These are phyloP conservation scores for Sebastes minor DNA, from an alignment of 2,797 vertebrate genomes.

Conservation along the genomic window DNA sequence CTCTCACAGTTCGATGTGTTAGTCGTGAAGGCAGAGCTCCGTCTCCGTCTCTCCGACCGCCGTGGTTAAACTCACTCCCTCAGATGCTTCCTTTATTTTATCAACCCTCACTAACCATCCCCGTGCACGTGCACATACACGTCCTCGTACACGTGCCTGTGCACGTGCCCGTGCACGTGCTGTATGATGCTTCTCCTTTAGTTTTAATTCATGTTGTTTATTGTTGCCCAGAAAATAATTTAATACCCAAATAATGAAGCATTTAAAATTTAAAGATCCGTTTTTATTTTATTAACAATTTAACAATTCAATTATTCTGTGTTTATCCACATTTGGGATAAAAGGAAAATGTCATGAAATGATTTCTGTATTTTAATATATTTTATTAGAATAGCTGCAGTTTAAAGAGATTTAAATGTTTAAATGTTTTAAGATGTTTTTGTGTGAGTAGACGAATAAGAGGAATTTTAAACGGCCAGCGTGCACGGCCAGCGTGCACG, in stretches of 20 bases:
- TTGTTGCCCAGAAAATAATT: neutral
- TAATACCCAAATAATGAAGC: neutral
- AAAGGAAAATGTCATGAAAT: neutral
- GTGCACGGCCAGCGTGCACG: too few species aligned
- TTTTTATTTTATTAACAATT: neutral
- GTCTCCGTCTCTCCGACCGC: constrained; percentile 71
- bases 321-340: neutral
- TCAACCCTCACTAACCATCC: constrained; percentile 28
- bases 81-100: constrained; percentile 25
- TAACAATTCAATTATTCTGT: neutral
- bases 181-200: neutral
- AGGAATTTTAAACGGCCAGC: neutral
- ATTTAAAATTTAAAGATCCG: neutral
- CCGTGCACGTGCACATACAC: too few species aligned
- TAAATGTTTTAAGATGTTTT: neutral
- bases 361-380: neutral
- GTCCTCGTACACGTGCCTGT: too few species aligned
- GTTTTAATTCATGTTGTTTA: neutral
- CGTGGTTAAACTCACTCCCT: constrained; percentile 71
- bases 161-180: too few species aligned
- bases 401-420: neutral
- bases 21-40: constrained; percentile 38
- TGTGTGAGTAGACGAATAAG: neutral
- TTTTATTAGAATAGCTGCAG: neutral
- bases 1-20: constrained; percentile 48